These are phyloP conservation scores for Diadema setosum DNA, from an alignment of 35 echinoderm and acorn worm species.

Conservation along the genomic window DNA sequence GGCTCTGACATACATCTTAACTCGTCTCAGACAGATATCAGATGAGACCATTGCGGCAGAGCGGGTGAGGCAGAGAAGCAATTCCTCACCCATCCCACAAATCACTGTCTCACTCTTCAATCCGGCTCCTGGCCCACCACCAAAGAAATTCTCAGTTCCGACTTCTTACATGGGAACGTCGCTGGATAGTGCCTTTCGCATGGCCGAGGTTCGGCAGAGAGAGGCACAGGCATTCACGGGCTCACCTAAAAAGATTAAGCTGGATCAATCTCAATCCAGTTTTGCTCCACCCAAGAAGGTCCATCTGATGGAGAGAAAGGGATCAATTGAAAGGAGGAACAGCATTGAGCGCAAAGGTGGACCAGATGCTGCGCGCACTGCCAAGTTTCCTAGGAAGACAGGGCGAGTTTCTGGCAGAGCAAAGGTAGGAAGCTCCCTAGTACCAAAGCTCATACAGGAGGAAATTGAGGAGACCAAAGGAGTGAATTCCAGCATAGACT, in stretches of 20 bases:
- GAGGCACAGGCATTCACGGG: slow-evolving; percentile 23
- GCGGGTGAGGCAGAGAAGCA: slow-evolving; percentile 86
- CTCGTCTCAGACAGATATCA: slow-evolving; percentile 73
- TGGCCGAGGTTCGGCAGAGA: slow-evolving; percentile 20
- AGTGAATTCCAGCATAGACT: background rate
- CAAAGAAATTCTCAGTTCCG: slow-evolving; percentile 92
- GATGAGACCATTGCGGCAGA: slow-evolving; percentile 82
- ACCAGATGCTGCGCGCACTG: background rate
- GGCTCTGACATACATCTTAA: slow-evolving; percentile 89
- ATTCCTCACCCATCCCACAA: slow-evolving; percentile 88
- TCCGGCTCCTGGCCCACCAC: slow-evolving; percentile 68
- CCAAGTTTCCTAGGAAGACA: background rate
- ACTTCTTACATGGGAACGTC: slow-evolving; percentile 37
- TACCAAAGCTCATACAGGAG: slow-evolving; percentile 86
- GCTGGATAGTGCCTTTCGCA: background rate
- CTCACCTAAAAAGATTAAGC: slow-evolving; percentile 75
- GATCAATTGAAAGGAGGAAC: slow-evolving; percentile 31
- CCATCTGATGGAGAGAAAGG: background rate
- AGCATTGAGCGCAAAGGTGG: slow-evolving; percentile 28
- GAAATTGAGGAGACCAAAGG: slow-evolving; percentile 49
- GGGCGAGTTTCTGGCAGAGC: background rate
- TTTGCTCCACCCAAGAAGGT: slow-evolving; percentile 37
- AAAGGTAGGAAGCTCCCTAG: slow-evolving; percentile 29
- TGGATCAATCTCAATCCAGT: slow-evolving; percentile 23
- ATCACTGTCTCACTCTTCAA: slow-evolving; percentile 91